Evolutionary conservation across 1,140 invertebrate genomes (phyloP), one percentile per base, ranked within the genome.

Genomic region (Sycobia sp.): DNA sequence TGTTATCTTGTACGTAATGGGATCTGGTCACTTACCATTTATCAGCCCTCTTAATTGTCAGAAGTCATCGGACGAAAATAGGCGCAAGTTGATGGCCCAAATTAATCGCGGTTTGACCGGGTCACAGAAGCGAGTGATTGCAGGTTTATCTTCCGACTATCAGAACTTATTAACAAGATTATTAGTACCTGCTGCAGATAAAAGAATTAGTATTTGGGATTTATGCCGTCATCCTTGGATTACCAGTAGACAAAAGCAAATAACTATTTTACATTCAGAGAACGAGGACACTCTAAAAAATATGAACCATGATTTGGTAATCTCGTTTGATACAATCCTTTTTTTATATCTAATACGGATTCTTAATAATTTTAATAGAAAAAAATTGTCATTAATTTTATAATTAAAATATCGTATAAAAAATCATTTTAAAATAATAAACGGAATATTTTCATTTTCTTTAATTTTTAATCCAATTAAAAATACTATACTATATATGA

Each of bases 1-100:
- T 47, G 85, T 90, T 43, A 86, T 89, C 51, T 81, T 89, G 61
- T 90, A 88, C 77, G 86, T 84, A 29, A 88, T 89, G 86, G 81
- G 86, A 58, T 82, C 87, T 1, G 89, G 89, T 34, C 84, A 84
- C 57, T 75, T 90, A 65, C 89, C 89, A 18, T 91, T 91, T 72
- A 77, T 84, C 20, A 83, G 74, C 47, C 66, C 74, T 1, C 72
- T 76, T 58, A 74, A 75, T 66, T 74, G 76, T 67, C 76, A 75
- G 62, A 78, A 81, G 55, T 81, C 84, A 3, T 79, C 82, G 39
- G 86, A 85, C 61, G 79, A 84, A 65, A 77, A 84, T 47, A 77
- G 87, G n/a, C 82, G 85, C 61, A 83, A 82, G 70, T 76, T 90
- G 9, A 81, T 88, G 38, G 78, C 82, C 36, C 85, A 87, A 76